Percentiles rank a stretch among this genome's conserved stretches.
These are phyloP conservation scores for Gorsachius goisagi DNA, from an alignment of 2,113 vertebrate genomes.

Conservation along the genomic window DNA sequence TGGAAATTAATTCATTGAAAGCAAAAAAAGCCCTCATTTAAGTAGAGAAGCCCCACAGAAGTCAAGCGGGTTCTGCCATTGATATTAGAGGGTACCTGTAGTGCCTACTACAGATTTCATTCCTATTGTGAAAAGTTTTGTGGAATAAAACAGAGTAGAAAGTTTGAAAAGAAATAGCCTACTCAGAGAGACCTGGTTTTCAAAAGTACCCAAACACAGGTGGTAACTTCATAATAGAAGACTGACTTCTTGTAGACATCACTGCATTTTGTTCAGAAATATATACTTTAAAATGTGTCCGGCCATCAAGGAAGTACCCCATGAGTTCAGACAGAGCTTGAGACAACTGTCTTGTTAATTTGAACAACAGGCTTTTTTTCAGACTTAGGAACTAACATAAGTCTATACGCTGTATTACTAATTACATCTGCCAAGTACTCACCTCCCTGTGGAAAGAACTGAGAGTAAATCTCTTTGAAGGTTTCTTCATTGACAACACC, in stretches of 20 bases:
- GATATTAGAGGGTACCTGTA: not conserved
- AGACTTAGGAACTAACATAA: not conserved
- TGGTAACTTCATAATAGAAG: not conserved
- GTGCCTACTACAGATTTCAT: not conserved
- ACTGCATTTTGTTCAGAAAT: not conserved
- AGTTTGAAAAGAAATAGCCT: not conserved
- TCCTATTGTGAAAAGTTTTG: not conserved
- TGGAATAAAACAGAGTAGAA: not conserved
- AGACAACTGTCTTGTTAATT: not conserved
- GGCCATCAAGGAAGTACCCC: not conserved
- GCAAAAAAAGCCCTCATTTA: not conserved
- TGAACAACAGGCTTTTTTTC: not conserved
- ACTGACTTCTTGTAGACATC: not conserved
- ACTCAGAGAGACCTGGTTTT: not conserved
- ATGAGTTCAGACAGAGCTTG: not conserved
- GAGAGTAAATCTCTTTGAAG: constrained; percentile 96
- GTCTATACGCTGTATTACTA: not conserved
- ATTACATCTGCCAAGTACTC: constrained; percentile 43
- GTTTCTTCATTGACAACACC: constrained; percentile 97
- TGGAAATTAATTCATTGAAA: not conserved
- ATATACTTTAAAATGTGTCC: not conserved
- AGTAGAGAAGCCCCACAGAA: not conserved
- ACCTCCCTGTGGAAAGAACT: constrained; percentile 99
- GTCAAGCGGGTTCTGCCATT: not conserved
- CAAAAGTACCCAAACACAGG: not conserved